Base-by-base conservation (phyloP, 2,888 invertebrate species). In the Coelopa pilipes region DNA sequence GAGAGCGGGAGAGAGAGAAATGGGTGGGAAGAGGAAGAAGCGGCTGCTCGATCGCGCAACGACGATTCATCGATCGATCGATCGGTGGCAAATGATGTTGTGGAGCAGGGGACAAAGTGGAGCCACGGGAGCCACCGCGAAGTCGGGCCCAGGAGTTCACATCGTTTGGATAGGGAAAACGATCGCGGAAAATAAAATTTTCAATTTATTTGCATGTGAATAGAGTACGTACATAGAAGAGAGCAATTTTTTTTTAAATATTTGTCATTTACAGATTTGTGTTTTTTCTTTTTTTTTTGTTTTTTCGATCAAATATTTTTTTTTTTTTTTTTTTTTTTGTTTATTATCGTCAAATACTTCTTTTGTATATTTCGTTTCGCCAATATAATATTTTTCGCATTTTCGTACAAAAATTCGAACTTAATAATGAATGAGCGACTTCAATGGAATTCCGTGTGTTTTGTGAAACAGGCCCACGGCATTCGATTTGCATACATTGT, bases 401-500 rank as follows among this genome's bases (percentile, higher is more conserved):
- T 13, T 13, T 60, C 11, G 3, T 13, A 59, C 4, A 24, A 59
- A 1, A 21, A 59, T 21, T 55, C 7, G 13, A 49, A 49, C 49
- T 49, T 13, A 49, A 11, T 49, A 11, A 53, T 53, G 10, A 53
- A 53, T 2, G 13, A 53, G 53, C 10, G n/a, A 3, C 10, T 11
- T 53, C 4, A 53, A 53, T 49, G 53, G 34, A 34, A 34, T 34
- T 53, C 11, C 9, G 50, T 24, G 55, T 46, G 47, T 10, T 55
- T 15, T 11, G 17, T 65, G 46, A 72, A 57, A 63, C 53, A 72
- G 55, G 55, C 12, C 72, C 47, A 1, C 17, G 17, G 11, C 50
- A 65, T 49, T n/a, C 34, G 62, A 74, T 76, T 74, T 74, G 72
- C 74, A 76, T 74, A 72, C 69, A 66, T 74, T 72, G 66, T 70